These are phyloP conservation scores for Thunnus thynnus DNA, from an alignment of 2,113 vertebrate species.

Conservation along the genomic window DNA sequence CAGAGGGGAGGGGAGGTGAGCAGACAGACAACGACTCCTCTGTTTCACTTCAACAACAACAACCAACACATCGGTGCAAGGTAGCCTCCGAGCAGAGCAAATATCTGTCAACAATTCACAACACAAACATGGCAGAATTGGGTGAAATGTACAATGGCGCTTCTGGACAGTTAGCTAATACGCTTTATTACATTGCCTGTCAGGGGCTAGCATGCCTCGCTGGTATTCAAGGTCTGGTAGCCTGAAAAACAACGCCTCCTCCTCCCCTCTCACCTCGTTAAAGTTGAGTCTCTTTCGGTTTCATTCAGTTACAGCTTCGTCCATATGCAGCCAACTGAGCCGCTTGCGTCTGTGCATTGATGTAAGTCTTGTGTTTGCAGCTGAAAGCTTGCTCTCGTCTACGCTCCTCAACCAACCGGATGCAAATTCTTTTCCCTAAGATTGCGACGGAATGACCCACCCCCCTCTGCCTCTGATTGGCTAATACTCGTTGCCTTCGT, in stretches of 20 bases:
- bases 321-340: conserved; percentile 1
- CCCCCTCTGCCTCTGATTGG: too few species aligned
- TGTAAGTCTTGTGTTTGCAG: background rate
- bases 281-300: background rate
- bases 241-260: conserved; percentile 15
- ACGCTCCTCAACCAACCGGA: conserved; percentile 54
- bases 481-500: too few species aligned
- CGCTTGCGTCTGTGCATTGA: conserved; percentile 18
- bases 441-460: too few species aligned
- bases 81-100: conserved; percentile 1
- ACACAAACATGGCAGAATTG: background rate
- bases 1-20: conserved; percentile 45
- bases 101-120: background rate
- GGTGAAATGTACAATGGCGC: conserved; percentile 26
- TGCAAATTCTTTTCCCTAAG: too few species aligned
- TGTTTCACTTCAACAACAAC: conserved; percentile 62
- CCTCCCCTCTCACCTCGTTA: conserved; percentile 58
- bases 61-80: conserved; percentile 6
- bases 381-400: conserved; percentile 24
- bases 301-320: conserved; percentile 36
- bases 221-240: conserved; percentile 51
- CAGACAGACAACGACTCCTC: conserved; percentile 66
- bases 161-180: conserved; percentile 44
- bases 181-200: conserved; percentile 33
- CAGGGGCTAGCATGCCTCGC: conserved; percentile 47